A percentile compares a stretch with the other conserved stretches of the same genome.
Conservation (phyloP, 2,888 invertebrate genomes). For the Sphaerophoria taeniata region DNA sequence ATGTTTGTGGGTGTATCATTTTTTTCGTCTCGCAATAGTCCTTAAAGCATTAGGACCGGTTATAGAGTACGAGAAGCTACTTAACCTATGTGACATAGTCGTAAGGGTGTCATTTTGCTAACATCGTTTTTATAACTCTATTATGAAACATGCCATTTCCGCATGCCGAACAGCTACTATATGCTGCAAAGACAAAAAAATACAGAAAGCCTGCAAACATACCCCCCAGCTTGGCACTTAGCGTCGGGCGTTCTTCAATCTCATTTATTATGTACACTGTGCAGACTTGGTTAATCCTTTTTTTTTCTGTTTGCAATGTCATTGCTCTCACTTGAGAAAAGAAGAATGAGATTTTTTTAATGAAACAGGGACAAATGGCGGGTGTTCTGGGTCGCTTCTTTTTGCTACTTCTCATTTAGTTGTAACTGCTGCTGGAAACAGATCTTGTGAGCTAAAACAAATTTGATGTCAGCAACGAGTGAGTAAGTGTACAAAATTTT, state of each 20-base stretch:
- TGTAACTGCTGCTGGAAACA: too few relatives aligned
- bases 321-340: too few relatives aligned
- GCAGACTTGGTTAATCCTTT: too few relatives aligned
- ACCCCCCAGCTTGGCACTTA: slow-evolving; percentile 47
- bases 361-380: too few relatives aligned
- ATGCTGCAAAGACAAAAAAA: not conserved
- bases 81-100: not conserved
- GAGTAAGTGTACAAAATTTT: not conserved
- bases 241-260: slow-evolving; percentile 7
- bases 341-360: too few relatives aligned
- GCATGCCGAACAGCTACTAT: not conserved
- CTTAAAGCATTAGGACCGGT: slow-evolving; percentile 10
- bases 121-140: slow-evolving; percentile 42
- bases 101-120: slow-evolving; percentile 11
- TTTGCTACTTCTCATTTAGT: too few relatives aligned
- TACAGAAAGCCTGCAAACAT: slow-evolving; percentile 21
- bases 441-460: too few relatives aligned
- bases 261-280: not conserved
- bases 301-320: too few relatives aligned
- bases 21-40: slow-evolving; percentile 40
- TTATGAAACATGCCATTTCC: slow-evolving; percentile 50
- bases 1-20: not conserved
- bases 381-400: too few relatives aligned
- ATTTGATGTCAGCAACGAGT: not conserved
- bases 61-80: too few relatives aligned